Base-by-base conservation (phyloP, 2,797 vertebrate species). In the Urocyon cinereoargenteus region DNA sequence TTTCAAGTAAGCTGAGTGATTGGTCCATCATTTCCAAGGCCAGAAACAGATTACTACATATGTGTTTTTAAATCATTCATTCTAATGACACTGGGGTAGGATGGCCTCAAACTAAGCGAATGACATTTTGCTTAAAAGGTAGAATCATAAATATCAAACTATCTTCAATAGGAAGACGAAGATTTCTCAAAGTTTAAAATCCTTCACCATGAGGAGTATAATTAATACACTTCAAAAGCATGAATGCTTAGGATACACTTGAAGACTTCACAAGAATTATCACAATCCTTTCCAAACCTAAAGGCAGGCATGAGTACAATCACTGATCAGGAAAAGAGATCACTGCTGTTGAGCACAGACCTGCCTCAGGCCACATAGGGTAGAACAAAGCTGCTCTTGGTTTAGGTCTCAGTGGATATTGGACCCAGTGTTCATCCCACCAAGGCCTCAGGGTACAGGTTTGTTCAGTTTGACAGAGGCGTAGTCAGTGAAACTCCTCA, bases 41-140 rank as follows among this genome's bases (percentile, higher is more conserved):
- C 40, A 79, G 40, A 55, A 36, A 72, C 77, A 55, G 16, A 91
- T 79, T 11, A 16, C 15, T 62, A 40, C 31, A 2, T 57, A n/a
- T 6, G 5, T 85, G 11, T 68, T 91, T 91, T 91, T 15, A 78
- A 94, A 24, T 70, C n/a, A 57, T 51, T 88, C 53, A 86, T 92
- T 77, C 87, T 87, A 86, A 87, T 28, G 68, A 94, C 34, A 94
- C 2, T 49, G 45, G 66, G 34, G 31, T 94, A 68, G 9, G 26
- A 45, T 64, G 77, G 91, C 66, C 31, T 0, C 34, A 82, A 62
- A 89, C 14, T 59, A 90, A 85, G 59, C 0, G 0, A 89, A 78
- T 64, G 83, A 83, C 85, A 88, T 96, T 92, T 86, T 84, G 21
- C 77, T 85, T 92, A 90, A 96, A 90, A 93, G 64, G n/a, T 5